Evolutionary conservation across 2,888 invertebrate species (phyloP).

Genomic region (Stegophylla sp.): DNA sequence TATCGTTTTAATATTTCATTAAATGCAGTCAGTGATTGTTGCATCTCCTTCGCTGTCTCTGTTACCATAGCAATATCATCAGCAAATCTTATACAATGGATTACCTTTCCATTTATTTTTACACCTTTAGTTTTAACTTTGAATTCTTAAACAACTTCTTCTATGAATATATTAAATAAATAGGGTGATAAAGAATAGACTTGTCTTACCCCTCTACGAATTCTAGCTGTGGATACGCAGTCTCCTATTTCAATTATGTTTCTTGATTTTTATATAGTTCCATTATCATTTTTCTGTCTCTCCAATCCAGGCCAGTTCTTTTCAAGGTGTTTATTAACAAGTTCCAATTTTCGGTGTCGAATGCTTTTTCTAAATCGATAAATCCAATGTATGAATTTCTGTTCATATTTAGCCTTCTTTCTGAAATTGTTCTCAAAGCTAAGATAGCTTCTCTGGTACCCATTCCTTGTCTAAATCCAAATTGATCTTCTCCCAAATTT

Average conservation of each 20-base stretch:
- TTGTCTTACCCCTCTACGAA: conserved; percentile 20
- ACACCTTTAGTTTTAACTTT: conserved; percentile 23
- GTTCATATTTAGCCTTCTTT: conserved; percentile 23
- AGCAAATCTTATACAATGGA: conserved; percentile 22
- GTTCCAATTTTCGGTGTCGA: conserved; percentile 15
- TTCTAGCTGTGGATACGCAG: conserved; percentile 28
- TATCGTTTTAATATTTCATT: conserved; percentile 37
- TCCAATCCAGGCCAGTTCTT: conserved; percentile 7
- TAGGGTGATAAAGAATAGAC: conserved; percentile 10
- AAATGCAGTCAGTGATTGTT: conserved; percentile 11
- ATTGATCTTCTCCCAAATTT: conserved; percentile 21
- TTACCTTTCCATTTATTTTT: conserved; percentile 31
- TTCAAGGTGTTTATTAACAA: conserved; percentile 7
- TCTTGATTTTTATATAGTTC: not conserved
- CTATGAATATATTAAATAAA: conserved; percentile 33
- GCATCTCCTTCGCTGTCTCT: conserved; percentile 20
- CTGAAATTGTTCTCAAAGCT: not conserved
- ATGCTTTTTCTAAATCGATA: conserved; percentile 24
- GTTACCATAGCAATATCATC: conserved; percentile 40
- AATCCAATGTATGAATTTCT: conserved; percentile 9
- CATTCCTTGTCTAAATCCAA: not conserved
- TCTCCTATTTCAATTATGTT: conserved; percentile 33
- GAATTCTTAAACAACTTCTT: conserved; percentile 1
- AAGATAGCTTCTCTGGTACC: no score
- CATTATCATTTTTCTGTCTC: not conserved